These are phyloP conservation scores for Brenthis ino DNA, from an alignment of 2,888 invertebrate genomes.

Conservation along the genomic window DNA sequence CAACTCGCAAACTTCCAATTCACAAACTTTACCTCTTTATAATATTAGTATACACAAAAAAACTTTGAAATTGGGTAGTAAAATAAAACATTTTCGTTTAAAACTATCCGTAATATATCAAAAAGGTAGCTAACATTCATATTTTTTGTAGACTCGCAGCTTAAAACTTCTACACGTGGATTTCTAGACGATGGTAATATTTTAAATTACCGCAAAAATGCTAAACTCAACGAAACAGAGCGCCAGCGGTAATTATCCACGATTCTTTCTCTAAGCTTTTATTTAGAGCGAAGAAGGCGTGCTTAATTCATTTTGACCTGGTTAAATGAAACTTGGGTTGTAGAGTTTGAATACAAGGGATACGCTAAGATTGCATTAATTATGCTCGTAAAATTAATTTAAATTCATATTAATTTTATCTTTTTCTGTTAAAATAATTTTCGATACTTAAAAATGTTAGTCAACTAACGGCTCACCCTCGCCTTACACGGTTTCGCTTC, in stretches of 20 bases:
- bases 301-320: slow-evolving; percentile 10
- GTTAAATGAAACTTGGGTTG: neutral
- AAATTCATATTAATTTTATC: neutral
- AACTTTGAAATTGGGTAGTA: too few species aligned
- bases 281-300: slow-evolving; percentile 15
- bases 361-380: neutral
- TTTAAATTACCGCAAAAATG: slow-evolving; percentile 26
- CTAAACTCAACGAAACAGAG: slow-evolving; percentile 16
- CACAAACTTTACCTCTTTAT: too few species aligned
- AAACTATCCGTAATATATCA: too few species aligned
- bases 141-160: neutral
- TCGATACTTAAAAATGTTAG: too few species aligned
- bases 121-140: too few species aligned
- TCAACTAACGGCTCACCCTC: too few species aligned
- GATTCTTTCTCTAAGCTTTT: slow-evolving; percentile 9
- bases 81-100: too few species aligned
- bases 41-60: too few species aligned
- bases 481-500: too few species aligned
- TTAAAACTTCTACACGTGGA: neutral
- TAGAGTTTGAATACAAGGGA: neutral
- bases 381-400: neutral
- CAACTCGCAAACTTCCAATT: too few species aligned
- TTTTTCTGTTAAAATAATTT: too few species aligned
- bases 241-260: slow-evolving; percentile 20
- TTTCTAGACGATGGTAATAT: slow-evolving; percentile 14